These are phyloP conservation scores for Lates calcarifer DNA, from an alignment of 2,113 vertebrate genomes.

Conservation along the genomic window DNA sequence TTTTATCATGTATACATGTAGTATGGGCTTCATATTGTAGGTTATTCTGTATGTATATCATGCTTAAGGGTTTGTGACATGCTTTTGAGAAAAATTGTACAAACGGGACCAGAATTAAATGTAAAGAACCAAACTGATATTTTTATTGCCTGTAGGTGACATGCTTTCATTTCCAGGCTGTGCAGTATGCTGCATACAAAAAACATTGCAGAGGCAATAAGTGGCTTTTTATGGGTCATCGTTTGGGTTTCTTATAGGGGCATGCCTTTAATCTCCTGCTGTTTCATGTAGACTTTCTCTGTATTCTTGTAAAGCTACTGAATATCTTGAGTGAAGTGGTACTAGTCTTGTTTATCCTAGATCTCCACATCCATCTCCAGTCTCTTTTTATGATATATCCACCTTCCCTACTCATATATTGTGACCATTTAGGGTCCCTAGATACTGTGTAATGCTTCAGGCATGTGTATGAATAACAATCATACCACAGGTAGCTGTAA, in stretches of 20 bases:
- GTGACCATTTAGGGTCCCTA: background rate
- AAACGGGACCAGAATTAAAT: background rate
- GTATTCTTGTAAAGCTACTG: background rate
- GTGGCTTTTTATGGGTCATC: background rate
- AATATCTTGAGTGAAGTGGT: conserved; percentile 21
- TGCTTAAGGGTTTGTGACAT: background rate
- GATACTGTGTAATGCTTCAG: conserved; percentile 11
- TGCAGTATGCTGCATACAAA: background rate
- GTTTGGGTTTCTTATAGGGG: background rate
- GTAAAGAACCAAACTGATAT: background rate
- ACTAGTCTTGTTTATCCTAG: background rate
- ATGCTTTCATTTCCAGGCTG: background rate
- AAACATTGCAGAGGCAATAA: background rate
- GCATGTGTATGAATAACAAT: conserved; percentile 64
- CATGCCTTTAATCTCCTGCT: background rate
- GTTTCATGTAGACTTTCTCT: conserved; percentile 22
- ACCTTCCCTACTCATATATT: background rate
- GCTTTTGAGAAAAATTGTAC: background rate
- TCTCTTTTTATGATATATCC: conserved; percentile 27
- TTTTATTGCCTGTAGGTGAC: background rate
- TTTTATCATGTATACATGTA: background rate
- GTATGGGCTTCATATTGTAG: background rate
- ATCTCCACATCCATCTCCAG: conserved; percentile 7
- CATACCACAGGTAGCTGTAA: conserved; percentile 32
- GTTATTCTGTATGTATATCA: background rate